Evolutionary conservation across 2,113 vertebrate species (phyloP).

Genomic region (Neopipo cinnamomea): DNA sequence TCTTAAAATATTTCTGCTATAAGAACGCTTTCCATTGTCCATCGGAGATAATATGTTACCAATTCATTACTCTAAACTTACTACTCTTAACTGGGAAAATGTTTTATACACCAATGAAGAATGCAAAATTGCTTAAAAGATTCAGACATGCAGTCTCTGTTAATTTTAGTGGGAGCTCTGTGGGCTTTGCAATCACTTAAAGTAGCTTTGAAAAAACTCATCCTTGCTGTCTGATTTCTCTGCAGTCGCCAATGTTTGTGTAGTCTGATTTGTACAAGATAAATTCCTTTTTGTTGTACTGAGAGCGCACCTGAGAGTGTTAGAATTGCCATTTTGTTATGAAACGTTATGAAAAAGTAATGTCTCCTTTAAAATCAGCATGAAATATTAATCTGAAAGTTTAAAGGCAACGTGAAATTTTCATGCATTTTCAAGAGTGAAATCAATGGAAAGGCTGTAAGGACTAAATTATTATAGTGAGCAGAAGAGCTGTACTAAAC

Average conservation of each 20-base stretch:
- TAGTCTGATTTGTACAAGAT: not conserved
- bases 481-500: not conserved
- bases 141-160: not conserved
- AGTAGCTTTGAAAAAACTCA: not conserved
- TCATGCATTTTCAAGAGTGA: not conserved
- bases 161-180: not conserved
- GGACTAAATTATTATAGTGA: not conserved
- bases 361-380: not conserved
- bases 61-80: not conserved
- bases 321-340: not conserved
- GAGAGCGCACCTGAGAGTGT: not conserved
- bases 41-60: not conserved
- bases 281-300: not conserved
- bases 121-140: not conserved
- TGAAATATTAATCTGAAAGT: not conserved
- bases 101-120: not conserved
- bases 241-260: not conserved
- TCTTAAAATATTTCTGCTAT: not conserved
- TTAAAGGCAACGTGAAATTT: not conserved
- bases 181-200: not conserved
- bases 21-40: not conserved
- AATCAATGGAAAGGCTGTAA: not conserved
- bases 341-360: accelerated
- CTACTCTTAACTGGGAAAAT: not conserved
- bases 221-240: not conserved